phyloP scores from a whole-genome alignment of 2,888 invertebrate genomes.

The Acleris laterana region DNA sequence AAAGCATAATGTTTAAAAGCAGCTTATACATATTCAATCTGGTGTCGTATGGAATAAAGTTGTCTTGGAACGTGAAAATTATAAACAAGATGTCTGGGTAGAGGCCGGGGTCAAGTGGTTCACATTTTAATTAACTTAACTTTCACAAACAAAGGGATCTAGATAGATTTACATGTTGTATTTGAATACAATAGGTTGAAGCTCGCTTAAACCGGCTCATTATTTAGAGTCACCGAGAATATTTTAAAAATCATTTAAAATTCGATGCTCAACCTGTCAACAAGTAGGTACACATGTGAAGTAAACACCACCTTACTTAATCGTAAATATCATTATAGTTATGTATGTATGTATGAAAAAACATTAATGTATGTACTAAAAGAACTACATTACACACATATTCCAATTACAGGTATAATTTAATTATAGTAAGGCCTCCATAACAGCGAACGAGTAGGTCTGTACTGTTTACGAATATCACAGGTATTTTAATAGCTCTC shows the following conservation, averaged over 20 bases:
- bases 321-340: no score
- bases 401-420: no score
- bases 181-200: slow-evolving; percentile 16
- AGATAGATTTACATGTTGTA: slow-evolving; percentile 1
- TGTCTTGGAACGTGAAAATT: neutral
- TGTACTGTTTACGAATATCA: no score
- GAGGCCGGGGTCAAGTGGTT: neutral
- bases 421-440: no score
- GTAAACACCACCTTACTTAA: no score
- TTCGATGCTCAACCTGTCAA: neutral
- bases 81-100: neutral
- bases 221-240: neutral
- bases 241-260: neutral
- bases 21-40: no score
- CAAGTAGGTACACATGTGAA: neutral
- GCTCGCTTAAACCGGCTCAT: neutral
- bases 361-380: no score
- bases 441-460: no score
- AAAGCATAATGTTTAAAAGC: no score
- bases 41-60: neutral
- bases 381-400: no score
- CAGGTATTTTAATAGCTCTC: no score
- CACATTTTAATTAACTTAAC: neutral
- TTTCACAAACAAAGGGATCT: slow-evolving; percentile 12
- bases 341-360: no score